Evolutionary conservation across 2,888 invertebrate genomes (phyloP), one percentile per base, ranked within the genome.

Genomic region (Neria commutata): DNA sequence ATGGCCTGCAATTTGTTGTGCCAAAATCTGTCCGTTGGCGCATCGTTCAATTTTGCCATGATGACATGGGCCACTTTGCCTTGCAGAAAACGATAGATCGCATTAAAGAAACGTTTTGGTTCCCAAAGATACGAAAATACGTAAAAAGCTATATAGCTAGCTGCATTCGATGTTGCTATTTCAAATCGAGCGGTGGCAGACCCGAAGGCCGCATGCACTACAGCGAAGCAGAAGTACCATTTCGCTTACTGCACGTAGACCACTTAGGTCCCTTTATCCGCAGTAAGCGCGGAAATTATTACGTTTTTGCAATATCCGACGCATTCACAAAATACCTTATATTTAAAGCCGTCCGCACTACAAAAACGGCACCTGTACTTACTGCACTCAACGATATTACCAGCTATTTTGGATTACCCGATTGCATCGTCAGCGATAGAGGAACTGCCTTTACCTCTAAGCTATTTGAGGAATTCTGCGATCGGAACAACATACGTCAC

Each of bases 371-470:
- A 8, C 63, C 58, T n/a, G 64, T 62, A 4, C 48, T 66, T 10
- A 47, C 52, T n/a, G 48, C 51, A 23, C 53, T 53, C 2, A 61
- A 34, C 21, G 62, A 66, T 45, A 56, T 66, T 1, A 56, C 58
- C 1, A 34, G 51, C 4, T 61, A 61, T 57, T 66, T 63, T 40
- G 58, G 62, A 1, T 14, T 62, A 19, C 61, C 66, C 10, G 26
- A 6, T 0, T 29, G 10, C 21, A 56, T 58, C 19, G 48, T 63
- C 0, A 29, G 6, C 29, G 29, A 6, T 11, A 6, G 29, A 29
- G 29, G 29, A 29, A 29, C 29, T 11, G 6, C 29, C 29, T 29
- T 29, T 11, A 29, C 29, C 6, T 29, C 29, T 6, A 29, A 29
- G 11, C 6, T 11, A 6, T 29, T 29, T 29, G 29, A 29, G 11